phyloP scores from a whole-genome alignment of 2,113 vertebrate species.

The Corynorhinus townsendii region DNA sequence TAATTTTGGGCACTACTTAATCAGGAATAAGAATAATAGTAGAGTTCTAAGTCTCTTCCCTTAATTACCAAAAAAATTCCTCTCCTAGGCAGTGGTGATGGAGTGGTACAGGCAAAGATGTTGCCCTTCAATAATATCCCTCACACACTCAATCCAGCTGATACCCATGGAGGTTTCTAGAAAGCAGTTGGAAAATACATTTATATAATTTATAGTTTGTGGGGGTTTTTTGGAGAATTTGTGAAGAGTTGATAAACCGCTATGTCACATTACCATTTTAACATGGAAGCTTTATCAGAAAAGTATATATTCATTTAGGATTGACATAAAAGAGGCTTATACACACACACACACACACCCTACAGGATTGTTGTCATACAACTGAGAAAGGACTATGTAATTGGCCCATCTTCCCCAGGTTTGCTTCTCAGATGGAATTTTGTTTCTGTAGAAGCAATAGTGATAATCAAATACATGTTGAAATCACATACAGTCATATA shows the following conservation, averaged over 20 bases:
- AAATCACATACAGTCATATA: background rate
- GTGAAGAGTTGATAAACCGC: background rate
- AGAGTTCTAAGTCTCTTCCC: background rate
- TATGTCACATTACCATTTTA: background rate
- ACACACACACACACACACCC: background rate
- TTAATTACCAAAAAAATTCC: background rate
- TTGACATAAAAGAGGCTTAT: background rate
- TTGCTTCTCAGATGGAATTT: slow-evolving; percentile 20
- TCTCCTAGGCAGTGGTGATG: background rate
- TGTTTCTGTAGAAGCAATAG: background rate
- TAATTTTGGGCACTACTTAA: background rate
- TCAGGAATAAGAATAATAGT: background rate
- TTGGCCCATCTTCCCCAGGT: background rate
- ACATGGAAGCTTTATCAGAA: background rate
- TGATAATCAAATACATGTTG: background rate
- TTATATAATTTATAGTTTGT: background rate
- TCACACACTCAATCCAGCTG: background rate
- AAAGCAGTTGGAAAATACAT: background rate
- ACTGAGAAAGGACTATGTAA: background rate
- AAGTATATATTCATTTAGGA: background rate
- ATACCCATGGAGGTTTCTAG: background rate
- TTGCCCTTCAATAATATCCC: background rate
- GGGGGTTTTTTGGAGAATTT: background rate
- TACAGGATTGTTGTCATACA: background rate
- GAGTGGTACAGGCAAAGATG: background rate